phyloP scores from a whole-genome alignment of 2,888 invertebrate species.

The Eueremaeus valkanovi region DNA sequence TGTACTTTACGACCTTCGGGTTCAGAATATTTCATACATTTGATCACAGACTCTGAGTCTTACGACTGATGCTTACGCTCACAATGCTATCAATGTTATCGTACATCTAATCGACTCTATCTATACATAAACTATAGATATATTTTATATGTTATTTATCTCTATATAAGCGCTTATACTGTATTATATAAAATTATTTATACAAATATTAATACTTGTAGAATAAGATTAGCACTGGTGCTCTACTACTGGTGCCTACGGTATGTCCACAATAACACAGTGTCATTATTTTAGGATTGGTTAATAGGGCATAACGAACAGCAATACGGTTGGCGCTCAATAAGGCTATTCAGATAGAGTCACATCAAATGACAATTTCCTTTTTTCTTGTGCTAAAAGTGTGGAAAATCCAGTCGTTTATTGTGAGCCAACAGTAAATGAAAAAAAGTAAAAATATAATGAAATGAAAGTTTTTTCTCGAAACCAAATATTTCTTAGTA shows the following conservation, averaged over 20 bases:
- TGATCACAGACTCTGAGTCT: background rate
- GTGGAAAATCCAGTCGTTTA: constrained; percentile 34
- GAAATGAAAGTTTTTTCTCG: constrained; percentile 18
- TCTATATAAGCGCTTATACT: too few relatives aligned
- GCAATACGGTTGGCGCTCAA: constrained; percentile 26
- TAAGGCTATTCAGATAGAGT: constrained; percentile 32
- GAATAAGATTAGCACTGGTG: too few relatives aligned
- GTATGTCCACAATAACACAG: constrained; percentile 15
- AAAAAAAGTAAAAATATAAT: constrained; percentile 2
- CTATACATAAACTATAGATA: too few relatives aligned
- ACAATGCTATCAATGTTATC: background rate
- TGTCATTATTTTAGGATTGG: constrained; percentile 20
- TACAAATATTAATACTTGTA: too few relatives aligned
- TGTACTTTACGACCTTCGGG: constrained; percentile 33
- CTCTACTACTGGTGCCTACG: background rate
- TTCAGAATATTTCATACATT: constrained; percentile 25
- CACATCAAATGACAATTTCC: constrained; percentile 31
- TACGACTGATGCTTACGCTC: background rate
- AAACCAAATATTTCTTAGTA: constrained; percentile 7
- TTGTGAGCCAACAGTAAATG: background rate
- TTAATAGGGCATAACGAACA: constrained; percentile 32
- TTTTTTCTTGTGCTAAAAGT: constrained; percentile 34
- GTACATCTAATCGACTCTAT: constrained; percentile 10
- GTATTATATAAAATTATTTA: too few relatives aligned
- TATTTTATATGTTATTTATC: too few relatives aligned